Percentiles rank a stretch among this genome's conserved stretches.
These are phyloP conservation scores for Cladopsammia gracilis DNA, from an alignment of 64 coral and sea anemone genomes.

Conservation along the genomic window DNA sequence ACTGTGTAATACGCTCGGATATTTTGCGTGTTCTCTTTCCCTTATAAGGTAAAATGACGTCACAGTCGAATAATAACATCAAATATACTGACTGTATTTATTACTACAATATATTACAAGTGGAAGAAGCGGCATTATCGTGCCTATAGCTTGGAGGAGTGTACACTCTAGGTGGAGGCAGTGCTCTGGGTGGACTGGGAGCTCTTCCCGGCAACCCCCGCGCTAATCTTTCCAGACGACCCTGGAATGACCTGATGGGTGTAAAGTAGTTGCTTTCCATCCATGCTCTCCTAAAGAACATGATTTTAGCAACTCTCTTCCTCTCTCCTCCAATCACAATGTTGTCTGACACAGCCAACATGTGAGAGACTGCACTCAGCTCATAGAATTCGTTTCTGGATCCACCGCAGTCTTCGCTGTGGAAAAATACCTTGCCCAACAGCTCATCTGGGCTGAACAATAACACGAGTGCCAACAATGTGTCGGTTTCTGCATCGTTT, in stretches of 20 bases:
- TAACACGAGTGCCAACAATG: slow-evolving; percentile 19
- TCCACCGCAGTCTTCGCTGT: background rate
- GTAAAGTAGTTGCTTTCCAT: background rate
- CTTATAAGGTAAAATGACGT: too few species aligned
- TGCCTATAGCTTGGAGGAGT: background rate
- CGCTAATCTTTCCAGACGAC: background rate
- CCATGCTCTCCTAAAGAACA: slow-evolving; percentile 11
- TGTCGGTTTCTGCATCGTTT: background rate
- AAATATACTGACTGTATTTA: too few species aligned
- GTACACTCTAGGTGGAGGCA: background rate
- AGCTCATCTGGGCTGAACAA: slow-evolving; percentile 29
- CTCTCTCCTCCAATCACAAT: slow-evolving; percentile 33
- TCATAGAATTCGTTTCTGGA: background rate
- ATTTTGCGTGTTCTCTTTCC: too few species aligned
- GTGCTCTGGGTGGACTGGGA: background rate
- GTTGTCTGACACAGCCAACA: slow-evolving; percentile 19
- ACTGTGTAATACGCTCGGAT: too few species aligned
- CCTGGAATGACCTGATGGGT: slow-evolving; percentile 1
- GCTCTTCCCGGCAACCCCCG: slow-evolving; percentile 8
- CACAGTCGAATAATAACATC: too few species aligned
- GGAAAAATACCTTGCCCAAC: slow-evolving; percentile 26
- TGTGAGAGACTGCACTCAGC: slow-evolving; percentile 11
- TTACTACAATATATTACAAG: background rate
- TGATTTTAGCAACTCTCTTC: slow-evolving; percentile 25
- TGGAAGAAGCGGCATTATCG: too few species aligned